Percentiles rank a stretch among this genome's conserved stretches.
These are phyloP conservation scores for Agrotis segetum DNA, from an alignment of 2,888 invertebrate species.

Conservation along the genomic window DNA sequence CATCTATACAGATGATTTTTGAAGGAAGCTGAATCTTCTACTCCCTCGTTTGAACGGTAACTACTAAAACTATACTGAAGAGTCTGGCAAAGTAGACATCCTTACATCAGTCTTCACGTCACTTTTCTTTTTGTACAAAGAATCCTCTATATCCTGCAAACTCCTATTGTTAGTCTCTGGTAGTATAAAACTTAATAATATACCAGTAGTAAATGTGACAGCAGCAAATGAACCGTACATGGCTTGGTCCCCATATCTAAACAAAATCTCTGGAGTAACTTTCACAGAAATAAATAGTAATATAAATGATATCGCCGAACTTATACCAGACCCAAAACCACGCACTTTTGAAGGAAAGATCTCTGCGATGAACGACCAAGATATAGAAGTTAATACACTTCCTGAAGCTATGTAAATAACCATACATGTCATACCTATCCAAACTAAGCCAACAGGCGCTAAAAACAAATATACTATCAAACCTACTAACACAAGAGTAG, in stretches of 20 bases:
- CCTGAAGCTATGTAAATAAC: conserved; percentile 70
- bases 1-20: neutral
- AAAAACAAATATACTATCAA: conserved; percentile 69
- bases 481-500: conserved; percentile 61
- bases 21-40: too few relatives aligned
- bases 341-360: conserved; percentile 75
- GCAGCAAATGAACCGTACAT: conserved; percentile 72
- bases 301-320: conserved; percentile 70
- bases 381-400: conserved; percentile 67
- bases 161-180: conserved; percentile 91
- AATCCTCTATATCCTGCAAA: conserved; percentile 92
- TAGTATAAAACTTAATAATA: conserved; percentile 70
- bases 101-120: conserved; percentile 7
- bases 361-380: conserved; percentile 78
- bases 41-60: too few relatives aligned
- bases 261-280: conserved; percentile 72
- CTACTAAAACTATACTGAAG: conserved; percentile 8
- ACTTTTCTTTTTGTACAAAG: conserved; percentile 63
- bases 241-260: conserved; percentile 65
- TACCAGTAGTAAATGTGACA: conserved; percentile 64
- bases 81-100: conserved; percentile 5
- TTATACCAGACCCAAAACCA: conserved; percentile 76
- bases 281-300: conserved; percentile 75
- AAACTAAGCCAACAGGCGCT: conserved; percentile 62
- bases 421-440: conserved; percentile 70